These are phyloP conservation scores for Malurus elegans DNA, from an alignment of 2,113 vertebrate genomes.

Conservation along the genomic window DNA sequence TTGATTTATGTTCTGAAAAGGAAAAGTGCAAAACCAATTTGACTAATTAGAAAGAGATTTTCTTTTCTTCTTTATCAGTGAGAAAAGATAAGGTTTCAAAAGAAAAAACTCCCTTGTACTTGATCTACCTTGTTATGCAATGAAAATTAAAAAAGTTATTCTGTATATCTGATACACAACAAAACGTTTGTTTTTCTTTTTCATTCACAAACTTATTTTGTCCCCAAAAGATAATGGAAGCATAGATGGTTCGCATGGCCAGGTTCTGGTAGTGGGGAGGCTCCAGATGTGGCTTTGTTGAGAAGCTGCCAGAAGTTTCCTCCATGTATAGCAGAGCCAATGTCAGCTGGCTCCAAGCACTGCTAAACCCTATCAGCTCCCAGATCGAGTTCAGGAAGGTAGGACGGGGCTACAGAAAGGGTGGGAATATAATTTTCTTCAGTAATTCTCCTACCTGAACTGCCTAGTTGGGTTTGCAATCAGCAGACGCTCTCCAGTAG, in stretches of 20 bases:
- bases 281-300: not conserved
- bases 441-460: not conserved
- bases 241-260: not conserved
- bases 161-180: not conserved
- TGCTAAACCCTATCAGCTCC: not conserved
- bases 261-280: too few species aligned
- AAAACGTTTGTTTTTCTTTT: not conserved
- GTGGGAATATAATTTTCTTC: not conserved
- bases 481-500: not conserved
- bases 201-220: not conserved
- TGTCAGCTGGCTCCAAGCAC: not conserved
- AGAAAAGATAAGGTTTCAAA: slow-evolving; percentile 40
- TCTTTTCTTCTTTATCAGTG: slow-evolving; percentile 32
- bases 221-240: not conserved
- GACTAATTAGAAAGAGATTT: slow-evolving; percentile 42
- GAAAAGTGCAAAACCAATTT: slow-evolving; percentile 35
- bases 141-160: slow-evolving; percentile 37
- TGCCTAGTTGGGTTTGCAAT: not conserved
- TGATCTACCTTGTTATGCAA: slow-evolving; percentile 18
- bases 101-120: not conserved
- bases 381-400: not conserved
- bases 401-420: not conserved
- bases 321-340: not conserved
- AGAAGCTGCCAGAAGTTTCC: not conserved
- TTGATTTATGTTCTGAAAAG: slow-evolving; percentile 31